A percentile compares a stretch with the other conserved stretches of the same genome.
Conservation (phyloP, 2,797 vertebrate species). For the Gallirallus australis region DNA sequence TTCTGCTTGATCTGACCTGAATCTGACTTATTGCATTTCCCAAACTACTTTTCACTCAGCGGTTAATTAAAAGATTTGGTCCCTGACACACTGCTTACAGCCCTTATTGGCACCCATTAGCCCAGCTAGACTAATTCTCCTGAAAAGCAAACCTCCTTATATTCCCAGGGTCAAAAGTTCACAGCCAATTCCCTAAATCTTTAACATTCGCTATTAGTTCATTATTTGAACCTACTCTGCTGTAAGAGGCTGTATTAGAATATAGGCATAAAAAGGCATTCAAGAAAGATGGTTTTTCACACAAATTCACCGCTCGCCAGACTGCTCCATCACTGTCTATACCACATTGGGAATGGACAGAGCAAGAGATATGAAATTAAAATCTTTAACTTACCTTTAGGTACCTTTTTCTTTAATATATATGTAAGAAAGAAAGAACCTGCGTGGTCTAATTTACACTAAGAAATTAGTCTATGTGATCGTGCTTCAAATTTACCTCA, state of each 20-base stretch:
- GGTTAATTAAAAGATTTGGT: conserved; percentile 76
- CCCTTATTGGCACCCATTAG: conserved; percentile 70
- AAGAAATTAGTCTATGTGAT: not conserved
- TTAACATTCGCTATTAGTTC: conserved; percentile 71
- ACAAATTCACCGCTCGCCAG: not conserved
- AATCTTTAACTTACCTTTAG: not conserved
- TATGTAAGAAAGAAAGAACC: not conserved
- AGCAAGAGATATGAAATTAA: not conserved
- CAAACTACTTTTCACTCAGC: conserved; percentile 70
- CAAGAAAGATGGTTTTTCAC: conserved; percentile 42
- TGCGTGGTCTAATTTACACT: not conserved
- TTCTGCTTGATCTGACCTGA: conserved; percentile 79
- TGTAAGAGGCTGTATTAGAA: conserved; percentile 57
- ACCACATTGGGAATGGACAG: not conserved
- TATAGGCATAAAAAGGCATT: conserved; percentile 32
- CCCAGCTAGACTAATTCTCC: conserved; percentile 67
- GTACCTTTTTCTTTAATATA: not conserved
- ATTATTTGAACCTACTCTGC: conserved; percentile 69
- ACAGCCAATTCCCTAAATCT: conserved; percentile 71
- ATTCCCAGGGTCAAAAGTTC: conserved; percentile 66
- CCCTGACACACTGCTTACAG: conserved; percentile 69
- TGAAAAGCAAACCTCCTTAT: conserved; percentile 70
- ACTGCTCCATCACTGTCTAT: not conserved
- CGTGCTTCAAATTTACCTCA: not conserved
- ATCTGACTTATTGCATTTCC: conserved; percentile 71